Percentiles rank a stretch among this genome's conserved stretches.
These are phyloP conservation scores for Callipepla californica DNA, from an alignment of 2,113 vertebrate species.

Conservation along the genomic window DNA sequence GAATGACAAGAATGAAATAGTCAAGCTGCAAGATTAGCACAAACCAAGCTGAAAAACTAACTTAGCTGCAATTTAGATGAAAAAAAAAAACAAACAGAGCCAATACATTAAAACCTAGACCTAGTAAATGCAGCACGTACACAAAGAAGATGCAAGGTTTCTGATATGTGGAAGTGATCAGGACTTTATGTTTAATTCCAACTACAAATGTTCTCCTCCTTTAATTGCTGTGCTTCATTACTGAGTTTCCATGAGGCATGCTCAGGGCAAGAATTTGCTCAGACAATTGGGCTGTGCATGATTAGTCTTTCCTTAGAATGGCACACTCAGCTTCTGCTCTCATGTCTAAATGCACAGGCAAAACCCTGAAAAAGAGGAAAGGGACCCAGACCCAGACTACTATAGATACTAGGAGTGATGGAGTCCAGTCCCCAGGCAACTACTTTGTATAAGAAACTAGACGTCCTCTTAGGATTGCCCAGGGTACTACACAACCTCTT, in stretches of 20 bases:
- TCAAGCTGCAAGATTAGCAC: neutral
- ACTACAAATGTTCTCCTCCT: neutral
- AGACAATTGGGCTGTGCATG: neutral
- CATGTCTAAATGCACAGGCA: neutral
- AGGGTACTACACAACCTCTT: neutral
- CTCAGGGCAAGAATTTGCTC: slow-evolving; percentile 6
- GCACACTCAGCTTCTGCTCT: neutral
- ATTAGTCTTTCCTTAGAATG: neutral
- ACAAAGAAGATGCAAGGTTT: neutral
- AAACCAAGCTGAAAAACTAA: neutral
- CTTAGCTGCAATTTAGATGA: neutral
- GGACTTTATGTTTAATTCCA: neutral
- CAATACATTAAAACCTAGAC: neutral
- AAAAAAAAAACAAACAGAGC: neutral
- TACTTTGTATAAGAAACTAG: neutral
- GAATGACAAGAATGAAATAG: slow-evolving; percentile 10
- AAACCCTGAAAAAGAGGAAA: neutral
- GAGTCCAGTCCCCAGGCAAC: neutral
- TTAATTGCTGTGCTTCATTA: neutral
- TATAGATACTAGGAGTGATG: neutral
- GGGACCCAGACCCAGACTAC: neutral
- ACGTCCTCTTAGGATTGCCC: neutral
- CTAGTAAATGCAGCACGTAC: neutral
- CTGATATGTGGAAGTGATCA: neutral
- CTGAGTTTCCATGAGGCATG: neutral